Evolutionary conservation across 2,797 vertebrate genomes (phyloP).

Genomic region (Acestrorhynchus altus): DNA sequence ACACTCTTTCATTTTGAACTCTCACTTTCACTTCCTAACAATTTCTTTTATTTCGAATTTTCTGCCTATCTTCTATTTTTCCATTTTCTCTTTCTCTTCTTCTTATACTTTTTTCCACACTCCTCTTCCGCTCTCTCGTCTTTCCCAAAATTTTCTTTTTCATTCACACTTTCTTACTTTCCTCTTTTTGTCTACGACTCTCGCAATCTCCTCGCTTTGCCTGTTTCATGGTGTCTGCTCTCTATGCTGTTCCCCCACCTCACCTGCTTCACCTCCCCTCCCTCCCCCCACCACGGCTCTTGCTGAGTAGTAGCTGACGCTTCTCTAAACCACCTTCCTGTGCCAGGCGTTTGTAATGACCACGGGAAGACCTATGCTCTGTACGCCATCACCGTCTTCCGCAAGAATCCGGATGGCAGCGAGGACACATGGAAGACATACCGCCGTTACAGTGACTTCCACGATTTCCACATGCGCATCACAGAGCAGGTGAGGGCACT

Average conservation of each 20-base stretch:
- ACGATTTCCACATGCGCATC: constrained; percentile 99
- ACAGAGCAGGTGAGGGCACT: constrained; percentile 87
- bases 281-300: not conserved
- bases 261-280: not conserved
- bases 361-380: constrained; percentile 98
- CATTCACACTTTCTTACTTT: too few species aligned
- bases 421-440: constrained; percentile 98
- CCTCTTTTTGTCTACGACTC: not conserved
- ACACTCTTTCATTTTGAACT: too few species aligned
- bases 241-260: constrained; percentile 36
- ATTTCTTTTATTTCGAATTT: too few species aligned
- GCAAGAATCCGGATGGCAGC: constrained; percentile 81
- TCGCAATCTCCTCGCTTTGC: not conserved
- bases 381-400: constrained; percentile 94
- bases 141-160: too few species aligned
- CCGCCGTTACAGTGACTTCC: constrained; percentile 97
- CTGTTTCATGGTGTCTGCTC: not conserved
- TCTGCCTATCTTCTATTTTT: not conserved
- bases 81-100: not conserved
- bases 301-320: constrained; percentile 84
- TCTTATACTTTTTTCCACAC: too few species aligned
- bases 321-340: constrained; percentile 91
- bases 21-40: too few species aligned
- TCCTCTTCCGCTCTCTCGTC: not conserved
- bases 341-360: constrained; percentile 99